Evolutionary conservation across 2,113 vertebrate genomes (phyloP).

Genomic region (Pterocles gutturalis): DNA sequence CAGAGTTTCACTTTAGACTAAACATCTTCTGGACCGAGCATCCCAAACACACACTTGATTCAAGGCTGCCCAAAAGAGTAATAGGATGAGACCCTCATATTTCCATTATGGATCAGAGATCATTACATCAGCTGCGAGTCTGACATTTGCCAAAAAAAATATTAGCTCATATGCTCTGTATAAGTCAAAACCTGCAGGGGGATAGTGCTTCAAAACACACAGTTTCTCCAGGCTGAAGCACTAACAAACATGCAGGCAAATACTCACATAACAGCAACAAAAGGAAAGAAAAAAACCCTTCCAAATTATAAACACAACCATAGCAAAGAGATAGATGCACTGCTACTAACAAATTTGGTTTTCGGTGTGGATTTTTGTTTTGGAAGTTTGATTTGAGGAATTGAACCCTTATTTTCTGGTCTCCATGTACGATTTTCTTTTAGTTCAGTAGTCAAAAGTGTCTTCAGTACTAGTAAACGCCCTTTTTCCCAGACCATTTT

Average conservation of each 20-base stretch:
- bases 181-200: background rate
- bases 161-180: background rate
- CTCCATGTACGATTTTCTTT: background rate
- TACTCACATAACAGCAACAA: background rate
- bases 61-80: background rate
- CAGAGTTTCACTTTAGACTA: background rate
- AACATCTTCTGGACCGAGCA: rapidly evolving
- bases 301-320: background rate
- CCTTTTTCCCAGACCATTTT: background rate
- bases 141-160: background rate
- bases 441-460: background rate
- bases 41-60: background rate
- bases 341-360: rapidly evolving
- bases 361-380: background rate
- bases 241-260: background rate
- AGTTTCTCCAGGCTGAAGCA: background rate
- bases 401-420: background rate
- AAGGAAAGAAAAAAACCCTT: background rate
- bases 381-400: background rate
- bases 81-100: background rate
- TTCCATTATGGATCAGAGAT: background rate
- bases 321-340: background rate
- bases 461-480: background rate
- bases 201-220: background rate
- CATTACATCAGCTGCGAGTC: background rate